phyloP scores from a whole-genome alignment of 1,140 invertebrate species.

The Eufriesea mexicana region DNA sequence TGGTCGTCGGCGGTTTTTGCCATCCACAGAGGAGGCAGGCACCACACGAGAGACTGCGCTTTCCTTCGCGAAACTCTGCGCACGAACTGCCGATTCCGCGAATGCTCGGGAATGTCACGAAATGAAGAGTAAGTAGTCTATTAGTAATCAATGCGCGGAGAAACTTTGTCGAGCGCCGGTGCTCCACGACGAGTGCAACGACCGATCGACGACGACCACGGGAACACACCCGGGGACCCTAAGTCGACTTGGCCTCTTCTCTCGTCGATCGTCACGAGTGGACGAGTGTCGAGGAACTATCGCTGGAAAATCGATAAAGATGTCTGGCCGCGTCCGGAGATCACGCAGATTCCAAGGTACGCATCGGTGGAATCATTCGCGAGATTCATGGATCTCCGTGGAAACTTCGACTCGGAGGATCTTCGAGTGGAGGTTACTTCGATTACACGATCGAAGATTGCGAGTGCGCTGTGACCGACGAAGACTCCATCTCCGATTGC shows the following conservation, averaged over 20 bases:
- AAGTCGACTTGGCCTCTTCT: neutral
- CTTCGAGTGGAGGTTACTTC: too few relatives aligned
- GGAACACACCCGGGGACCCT: neutral
- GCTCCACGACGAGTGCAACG: slow-evolving; percentile 63
- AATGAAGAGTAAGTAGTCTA: slow-evolving; percentile 65
- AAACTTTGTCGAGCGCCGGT: slow-evolving; percentile 64
- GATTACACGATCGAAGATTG: too few relatives aligned
- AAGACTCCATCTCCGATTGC: too few relatives aligned
- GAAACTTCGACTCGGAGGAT: too few relatives aligned
- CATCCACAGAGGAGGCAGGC: neutral
- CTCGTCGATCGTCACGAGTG: neutral
- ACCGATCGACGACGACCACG: slow-evolving; percentile 56
- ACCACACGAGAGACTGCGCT: neutral
- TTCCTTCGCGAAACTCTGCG: slow-evolving; percentile 6
- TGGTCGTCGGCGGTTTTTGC: neutral
- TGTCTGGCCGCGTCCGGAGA: too few relatives aligned
- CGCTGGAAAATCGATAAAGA: too few relatives aligned
- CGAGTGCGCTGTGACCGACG: too few relatives aligned
- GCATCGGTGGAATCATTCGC: too few relatives aligned
- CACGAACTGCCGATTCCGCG: slow-evolving; percentile 48
- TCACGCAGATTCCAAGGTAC: too few relatives aligned
- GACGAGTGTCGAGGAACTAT: neutral
- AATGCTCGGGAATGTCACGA: slow-evolving; percentile 60
- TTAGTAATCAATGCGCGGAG: slow-evolving; percentile 70
- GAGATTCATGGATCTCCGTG: too few relatives aligned